Evolutionary conservation across 2,113 vertebrate species (phyloP).

Genomic region (Pelecanoides urinatrix): DNA sequence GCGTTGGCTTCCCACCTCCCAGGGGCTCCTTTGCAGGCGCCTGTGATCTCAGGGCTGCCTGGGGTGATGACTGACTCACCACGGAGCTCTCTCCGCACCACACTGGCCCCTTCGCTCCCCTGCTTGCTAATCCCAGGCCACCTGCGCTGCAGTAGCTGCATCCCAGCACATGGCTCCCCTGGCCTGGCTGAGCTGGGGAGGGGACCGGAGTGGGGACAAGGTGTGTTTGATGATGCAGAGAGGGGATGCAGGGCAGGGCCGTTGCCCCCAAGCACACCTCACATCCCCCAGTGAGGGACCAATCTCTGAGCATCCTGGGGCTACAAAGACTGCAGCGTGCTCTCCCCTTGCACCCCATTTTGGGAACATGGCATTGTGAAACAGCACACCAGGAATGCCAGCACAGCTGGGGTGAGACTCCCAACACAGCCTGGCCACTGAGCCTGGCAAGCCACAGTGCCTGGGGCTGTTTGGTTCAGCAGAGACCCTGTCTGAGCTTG

Average conservation of each 20-base stretch:
- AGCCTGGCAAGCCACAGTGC: not conserved
- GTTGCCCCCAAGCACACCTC: not conserved
- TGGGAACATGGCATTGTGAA: not conserved
- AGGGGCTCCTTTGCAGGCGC: not conserved
- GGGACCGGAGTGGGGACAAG: not conserved
- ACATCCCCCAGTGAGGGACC: rapidly evolving
- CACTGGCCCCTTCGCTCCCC: not conserved
- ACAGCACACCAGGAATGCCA: not conserved
- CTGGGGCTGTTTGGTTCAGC: not conserved
- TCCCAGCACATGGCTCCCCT: not conserved
- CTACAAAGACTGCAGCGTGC: not conserved
- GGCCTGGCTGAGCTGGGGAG: not conserved
- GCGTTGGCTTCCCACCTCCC: not conserved
- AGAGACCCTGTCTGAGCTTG: not conserved
- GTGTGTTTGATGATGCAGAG: not conserved
- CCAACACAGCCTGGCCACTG: not conserved
- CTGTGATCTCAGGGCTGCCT: conserved; percentile 1
- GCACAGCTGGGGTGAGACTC: not conserved
- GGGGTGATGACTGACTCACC: not conserved
- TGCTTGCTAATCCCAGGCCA: not conserved
- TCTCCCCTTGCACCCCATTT: rapidly evolving
- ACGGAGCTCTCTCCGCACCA: rapidly evolving
- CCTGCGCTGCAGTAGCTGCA: not conserved
- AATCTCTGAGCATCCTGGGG: not conserved
- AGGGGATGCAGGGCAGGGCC: not conserved